Base-by-base conservation (phyloP, 1,140 invertebrate species). In the Aphelenchoides avenae region DNA sequence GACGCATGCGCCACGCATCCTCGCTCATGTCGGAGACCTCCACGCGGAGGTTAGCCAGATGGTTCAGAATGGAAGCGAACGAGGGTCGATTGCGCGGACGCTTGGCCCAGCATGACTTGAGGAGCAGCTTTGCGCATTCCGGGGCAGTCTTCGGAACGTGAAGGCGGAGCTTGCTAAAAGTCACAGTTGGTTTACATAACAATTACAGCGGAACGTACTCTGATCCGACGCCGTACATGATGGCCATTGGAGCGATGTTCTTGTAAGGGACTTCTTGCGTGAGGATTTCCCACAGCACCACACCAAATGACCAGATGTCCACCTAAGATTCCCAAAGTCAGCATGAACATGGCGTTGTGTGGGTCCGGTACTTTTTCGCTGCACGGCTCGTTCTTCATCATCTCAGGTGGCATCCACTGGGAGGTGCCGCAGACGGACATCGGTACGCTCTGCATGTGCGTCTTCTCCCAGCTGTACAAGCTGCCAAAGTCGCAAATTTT, bases 401-500 rank as follows among this genome's bases (percentile, higher is more conserved):
- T 88, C 81, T 98, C 94, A 0, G 94, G 94, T 0, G 93, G 91
- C 93, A 98, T 98, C 93, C 93, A 97, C 0, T 61, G 0, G 90
- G 94, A 89, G 0, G 93, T 97, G 27, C 81, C 80, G 22, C 90
- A 90, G 79, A 97, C 96, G 62, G 87, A 94, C 93, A 97, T 98
- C 74, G 88, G 88, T 15, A 89, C 90, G 77, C 90, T 94, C 53
- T 89, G 89, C 74, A 91, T 87, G 77, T 91, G 73, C 43, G 91
- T 87, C 88, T 93, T 79, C 63, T 91, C 88, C 62, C 88, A 84
- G 73, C 89, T 89, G 2, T 64, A 66, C 3, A 66, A 89, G 1
- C 91, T 96, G 13, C 93, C 94, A 81, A 98, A 98, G 80, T 98
- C 93, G 64, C 89, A 93, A 37, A 98, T 97, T 81, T 98, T 98